phyloP scores from a whole-genome alignment of 2,888 invertebrate species.

The Xestoiulus laeticollis region DNA sequence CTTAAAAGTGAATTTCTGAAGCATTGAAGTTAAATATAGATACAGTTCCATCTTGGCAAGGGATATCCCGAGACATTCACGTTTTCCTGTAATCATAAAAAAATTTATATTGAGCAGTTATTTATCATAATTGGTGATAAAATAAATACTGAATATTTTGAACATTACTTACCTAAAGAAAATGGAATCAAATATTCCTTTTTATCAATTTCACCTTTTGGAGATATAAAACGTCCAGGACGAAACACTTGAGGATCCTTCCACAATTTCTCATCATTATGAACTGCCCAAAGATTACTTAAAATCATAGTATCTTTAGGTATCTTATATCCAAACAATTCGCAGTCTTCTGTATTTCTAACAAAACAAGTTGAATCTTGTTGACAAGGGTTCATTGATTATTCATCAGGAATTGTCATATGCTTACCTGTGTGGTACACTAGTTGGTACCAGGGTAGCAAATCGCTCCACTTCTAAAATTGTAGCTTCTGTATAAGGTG shows the following conservation, averaged over 20 bases:
- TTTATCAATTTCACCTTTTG: conserved; percentile 51
- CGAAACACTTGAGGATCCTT: background rate
- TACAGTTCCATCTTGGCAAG: conserved; percentile 51
- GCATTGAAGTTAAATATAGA: conserved; percentile 48
- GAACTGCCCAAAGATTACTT: background rate
- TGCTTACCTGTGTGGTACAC: background rate
- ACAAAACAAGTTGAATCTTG: background rate
- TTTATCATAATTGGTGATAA: background rate
- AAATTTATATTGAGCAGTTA: background rate
- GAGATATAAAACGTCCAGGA: conserved; percentile 53
- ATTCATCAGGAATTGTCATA: background rate
- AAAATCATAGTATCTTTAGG: background rate
- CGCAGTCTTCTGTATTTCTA: background rate
- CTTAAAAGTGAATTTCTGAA: conserved; percentile 45
- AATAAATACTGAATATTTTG: background rate
- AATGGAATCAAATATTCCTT: conserved; percentile 55
- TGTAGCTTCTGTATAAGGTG: background rate
- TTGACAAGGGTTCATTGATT: background rate
- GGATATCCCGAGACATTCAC: conserved; percentile 45
- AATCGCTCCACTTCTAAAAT: background rate
- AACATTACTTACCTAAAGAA: conserved; percentile 49
- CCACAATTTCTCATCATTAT: background rate
- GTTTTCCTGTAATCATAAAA: conserved; percentile 42
- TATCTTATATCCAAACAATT: background rate
- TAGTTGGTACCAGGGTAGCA: background rate